These are phyloP conservation scores for Patiria pectinifera DNA, from an alignment of 53 echinoderm and acorn worm genomes.

Conservation along the genomic window DNA sequence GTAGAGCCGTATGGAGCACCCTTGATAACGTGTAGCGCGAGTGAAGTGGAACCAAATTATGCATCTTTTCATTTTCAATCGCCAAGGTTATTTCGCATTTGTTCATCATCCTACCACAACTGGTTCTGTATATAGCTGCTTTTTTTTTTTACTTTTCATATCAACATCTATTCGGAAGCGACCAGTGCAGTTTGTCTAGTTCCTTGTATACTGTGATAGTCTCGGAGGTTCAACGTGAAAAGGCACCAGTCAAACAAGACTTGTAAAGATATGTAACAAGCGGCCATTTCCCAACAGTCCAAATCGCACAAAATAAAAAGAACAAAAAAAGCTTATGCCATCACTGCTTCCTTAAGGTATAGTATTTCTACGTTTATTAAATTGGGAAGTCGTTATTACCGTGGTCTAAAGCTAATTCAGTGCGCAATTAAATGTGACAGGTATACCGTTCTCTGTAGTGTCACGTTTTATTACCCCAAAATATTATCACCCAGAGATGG, in stretches of 20 bases:
- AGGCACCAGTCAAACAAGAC: neutral
- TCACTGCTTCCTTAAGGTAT: neutral
- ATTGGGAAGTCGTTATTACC: neutral
- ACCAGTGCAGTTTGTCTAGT: neutral
- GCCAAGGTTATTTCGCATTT: neutral
- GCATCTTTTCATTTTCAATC: neutral
- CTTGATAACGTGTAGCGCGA: neutral
- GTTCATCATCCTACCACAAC: too few species aligned
- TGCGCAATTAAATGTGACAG: neutral
- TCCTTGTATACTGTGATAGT: neutral
- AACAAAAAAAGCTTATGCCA: neutral
- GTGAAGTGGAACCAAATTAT: neutral
- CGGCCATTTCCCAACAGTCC: neutral
- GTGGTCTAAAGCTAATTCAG: neutral
- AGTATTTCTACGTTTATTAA: neutral
- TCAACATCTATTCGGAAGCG: neutral
- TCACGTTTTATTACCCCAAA: neutral
- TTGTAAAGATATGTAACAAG: neutral
- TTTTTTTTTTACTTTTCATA: too few species aligned
- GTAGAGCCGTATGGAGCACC: neutral
- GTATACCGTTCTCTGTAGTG: neutral
- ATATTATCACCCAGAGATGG: neutral
- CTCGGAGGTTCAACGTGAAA: neutral
- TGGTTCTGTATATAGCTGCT: too few species aligned
- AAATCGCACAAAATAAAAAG: neutral